These are phyloP conservation scores for Neoaliturus tenellus DNA, from an alignment of 2,888 invertebrate genomes.

Conservation along the genomic window DNA sequence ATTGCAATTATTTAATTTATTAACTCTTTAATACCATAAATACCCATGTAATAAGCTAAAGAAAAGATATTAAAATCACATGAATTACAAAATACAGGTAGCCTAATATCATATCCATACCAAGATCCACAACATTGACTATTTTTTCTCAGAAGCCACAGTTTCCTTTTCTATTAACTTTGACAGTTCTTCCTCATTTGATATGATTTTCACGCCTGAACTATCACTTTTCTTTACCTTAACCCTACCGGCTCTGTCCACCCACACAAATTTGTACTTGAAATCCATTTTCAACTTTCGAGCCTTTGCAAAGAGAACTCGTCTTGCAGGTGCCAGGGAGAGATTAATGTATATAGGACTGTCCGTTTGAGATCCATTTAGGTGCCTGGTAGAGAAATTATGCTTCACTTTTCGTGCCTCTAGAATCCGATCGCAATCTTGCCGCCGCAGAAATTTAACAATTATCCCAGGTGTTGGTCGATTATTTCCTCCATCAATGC, in stretches of 20 bases:
- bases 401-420: neutral
- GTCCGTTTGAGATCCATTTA: neutral
- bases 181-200: no score
- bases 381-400: slow-evolving; percentile 30
- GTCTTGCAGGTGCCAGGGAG: neutral
- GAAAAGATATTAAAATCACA: no score
- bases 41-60: no score
- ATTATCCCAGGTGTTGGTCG: slow-evolving; percentile 25
- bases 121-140: no score
- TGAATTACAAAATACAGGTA: no score
- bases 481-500: slow-evolving; percentile 39
- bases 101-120: no score
- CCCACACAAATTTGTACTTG: slow-evolving; percentile 26
- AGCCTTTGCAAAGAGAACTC: slow-evolving; percentile 26
- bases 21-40: no score
- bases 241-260: slow-evolving; percentile 22
- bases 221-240: slow-evolving; percentile 24
- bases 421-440: slow-evolving; percentile 7
- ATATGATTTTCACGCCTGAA: no score
- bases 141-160: no score
- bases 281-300: slow-evolving; percentile 34
- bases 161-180: no score
- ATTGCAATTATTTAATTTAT: no score
- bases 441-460: slow-evolving; percentile 26
- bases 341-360: slow-evolving; percentile 6